Conservation (phyloP, 2,797 vertebrate genomes). For the Cyprinella venusta region DNA sequence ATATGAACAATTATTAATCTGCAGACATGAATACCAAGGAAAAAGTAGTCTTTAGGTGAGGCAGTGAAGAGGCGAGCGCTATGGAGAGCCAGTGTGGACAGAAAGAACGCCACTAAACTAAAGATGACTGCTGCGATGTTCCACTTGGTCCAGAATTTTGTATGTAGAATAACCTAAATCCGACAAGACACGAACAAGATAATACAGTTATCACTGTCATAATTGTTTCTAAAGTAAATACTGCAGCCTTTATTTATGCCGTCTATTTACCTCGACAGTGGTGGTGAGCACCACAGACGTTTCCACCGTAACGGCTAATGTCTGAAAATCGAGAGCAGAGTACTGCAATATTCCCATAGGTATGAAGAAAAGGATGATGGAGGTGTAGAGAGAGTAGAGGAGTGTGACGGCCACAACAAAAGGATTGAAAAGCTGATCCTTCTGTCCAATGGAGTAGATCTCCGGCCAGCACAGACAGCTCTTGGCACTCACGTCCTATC, state of each 20-base stretch:
- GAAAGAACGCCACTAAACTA: conserved; percentile 78
- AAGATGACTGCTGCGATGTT: conserved; percentile 71
- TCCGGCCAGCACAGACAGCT: conserved; percentile 80
- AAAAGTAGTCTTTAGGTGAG: conserved; percentile 80
- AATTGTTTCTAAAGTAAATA: background rate
- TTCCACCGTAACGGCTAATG: conserved; percentile 80
- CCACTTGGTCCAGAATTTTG: conserved; percentile 83
- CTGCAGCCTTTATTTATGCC: background rate
- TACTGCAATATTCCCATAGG: conserved; percentile 76
- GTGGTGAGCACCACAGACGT: conserved; percentile 78
- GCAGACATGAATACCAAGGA: conserved; percentile 77
- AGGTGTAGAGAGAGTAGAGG: conserved; percentile 79
- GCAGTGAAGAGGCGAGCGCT: conserved; percentile 68
- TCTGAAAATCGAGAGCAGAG: conserved; percentile 81
- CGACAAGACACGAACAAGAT: conserved; percentile 11
- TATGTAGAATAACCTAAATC: conserved; percentile 80
- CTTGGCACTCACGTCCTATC: conserved; percentile 83
- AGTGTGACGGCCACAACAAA: conserved; percentile 72
- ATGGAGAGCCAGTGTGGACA: conserved; percentile 79
- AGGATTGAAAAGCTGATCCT: conserved; percentile 80
- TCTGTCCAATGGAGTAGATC: conserved; percentile 82
- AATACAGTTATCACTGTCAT: background rate
- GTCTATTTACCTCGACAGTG: conserved; percentile 80
- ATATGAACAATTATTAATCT: background rate
- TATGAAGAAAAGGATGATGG: conserved; percentile 84